Evolutionary conservation across 2,797 vertebrate species (phyloP).

Genomic region (Sphenodon punctatus): DNA sequence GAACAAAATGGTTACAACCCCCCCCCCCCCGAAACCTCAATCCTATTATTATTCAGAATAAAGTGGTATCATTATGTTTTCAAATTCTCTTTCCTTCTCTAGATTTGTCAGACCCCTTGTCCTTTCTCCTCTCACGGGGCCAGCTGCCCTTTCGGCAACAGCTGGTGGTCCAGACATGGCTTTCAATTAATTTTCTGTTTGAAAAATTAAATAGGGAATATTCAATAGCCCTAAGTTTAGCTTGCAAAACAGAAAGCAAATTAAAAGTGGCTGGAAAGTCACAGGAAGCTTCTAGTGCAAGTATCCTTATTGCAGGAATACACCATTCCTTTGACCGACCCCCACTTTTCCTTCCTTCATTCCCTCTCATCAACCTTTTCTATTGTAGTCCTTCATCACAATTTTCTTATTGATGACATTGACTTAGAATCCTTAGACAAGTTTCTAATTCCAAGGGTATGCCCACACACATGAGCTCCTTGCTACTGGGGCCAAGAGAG

Average conservation of each 20-base stretch:
- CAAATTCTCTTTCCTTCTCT: neutral
- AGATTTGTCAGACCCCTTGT: neutral
- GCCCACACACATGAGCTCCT: too few relatives aligned
- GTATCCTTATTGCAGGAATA: neutral
- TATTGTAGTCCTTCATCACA: neutral
- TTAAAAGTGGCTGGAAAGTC: neutral
- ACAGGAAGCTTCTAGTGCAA: neutral
- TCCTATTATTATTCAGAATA: fast-evolving
- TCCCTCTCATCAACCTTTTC: neutral
- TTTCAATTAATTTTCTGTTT: neutral
- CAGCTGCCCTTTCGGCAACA: neutral
- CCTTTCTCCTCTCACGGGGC: neutral
- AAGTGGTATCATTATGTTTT: neutral
- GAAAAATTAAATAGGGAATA: neutral
- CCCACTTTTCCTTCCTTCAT: neutral
- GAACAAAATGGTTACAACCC: too few relatives aligned
- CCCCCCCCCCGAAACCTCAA: too few relatives aligned
- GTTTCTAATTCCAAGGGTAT: too few relatives aligned
- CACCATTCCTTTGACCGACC: neutral
- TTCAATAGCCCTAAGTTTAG: neutral
- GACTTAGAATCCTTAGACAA: neutral
- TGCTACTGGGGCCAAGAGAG: too few relatives aligned
- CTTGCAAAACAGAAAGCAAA: neutral
- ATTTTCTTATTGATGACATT: neutral
- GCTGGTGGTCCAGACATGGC: neutral